Conservation (phyloP, 2,888 invertebrate species). For the Dolichomitus sp. region DNA sequence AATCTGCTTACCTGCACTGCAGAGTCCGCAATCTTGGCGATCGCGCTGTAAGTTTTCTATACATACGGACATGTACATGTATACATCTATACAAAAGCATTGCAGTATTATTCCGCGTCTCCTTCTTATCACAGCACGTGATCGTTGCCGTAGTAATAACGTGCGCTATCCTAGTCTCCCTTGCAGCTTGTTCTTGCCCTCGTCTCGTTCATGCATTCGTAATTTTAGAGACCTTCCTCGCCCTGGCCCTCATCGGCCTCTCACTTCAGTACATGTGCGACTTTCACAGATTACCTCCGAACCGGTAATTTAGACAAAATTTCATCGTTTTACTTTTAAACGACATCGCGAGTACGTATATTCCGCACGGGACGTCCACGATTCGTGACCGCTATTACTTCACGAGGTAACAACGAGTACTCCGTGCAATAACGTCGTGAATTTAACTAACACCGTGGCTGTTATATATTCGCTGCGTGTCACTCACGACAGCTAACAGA, state of each 20-base stretch:
- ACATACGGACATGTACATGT: background rate
- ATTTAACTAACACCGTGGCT: constrained; percentile 6
- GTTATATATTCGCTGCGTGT: constrained; percentile 34
- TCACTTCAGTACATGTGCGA: background rate
- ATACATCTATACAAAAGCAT: constrained; percentile 12
- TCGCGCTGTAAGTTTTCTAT: constrained; percentile 91
- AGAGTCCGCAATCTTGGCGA: constrained; percentile 95
- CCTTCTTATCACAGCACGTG: constrained; percentile 61
- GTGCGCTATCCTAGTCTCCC: constrained; percentile 43
- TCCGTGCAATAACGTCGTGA: constrained; percentile 29
- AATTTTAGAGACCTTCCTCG: constrained; percentile 49
- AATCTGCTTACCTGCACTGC: constrained; percentile 95
- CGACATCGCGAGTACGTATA: constrained; percentile 31
- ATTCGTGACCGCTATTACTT: constrained; percentile 41
- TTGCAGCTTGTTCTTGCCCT: constrained; percentile 29
- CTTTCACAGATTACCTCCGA: constrained; percentile 2
- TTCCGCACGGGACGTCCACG: constrained; percentile 17
- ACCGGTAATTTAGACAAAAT: constrained; percentile 57
- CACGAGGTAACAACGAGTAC: background rate
- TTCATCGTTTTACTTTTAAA: constrained; percentile 45
- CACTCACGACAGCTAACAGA: constrained; percentile 30
- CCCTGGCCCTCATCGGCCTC: constrained; percentile 9
- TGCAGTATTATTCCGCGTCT: constrained; percentile 41
- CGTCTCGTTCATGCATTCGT: constrained; percentile 53
- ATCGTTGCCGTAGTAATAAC: constrained; percentile 60